phyloP scores from a whole-genome alignment of 2,888 invertebrate genomes.

The Dolichomitus sp. region DNA sequence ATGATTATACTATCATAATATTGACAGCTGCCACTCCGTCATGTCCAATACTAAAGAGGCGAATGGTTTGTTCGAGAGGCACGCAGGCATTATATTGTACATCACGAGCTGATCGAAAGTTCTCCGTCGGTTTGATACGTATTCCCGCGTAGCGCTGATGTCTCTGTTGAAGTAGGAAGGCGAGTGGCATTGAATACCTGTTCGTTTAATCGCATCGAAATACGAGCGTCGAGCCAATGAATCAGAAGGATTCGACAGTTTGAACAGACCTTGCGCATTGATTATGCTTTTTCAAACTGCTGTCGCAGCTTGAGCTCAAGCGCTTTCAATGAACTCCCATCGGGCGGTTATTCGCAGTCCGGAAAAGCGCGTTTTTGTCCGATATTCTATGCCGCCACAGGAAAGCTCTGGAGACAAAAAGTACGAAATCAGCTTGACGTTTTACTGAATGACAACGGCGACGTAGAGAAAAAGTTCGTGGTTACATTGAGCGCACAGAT shows the following conservation, averaged over 20 bases:
- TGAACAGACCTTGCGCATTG: constrained; percentile 54
- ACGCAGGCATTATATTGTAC: constrained; percentile 38
- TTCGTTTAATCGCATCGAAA: constrained; percentile 54
- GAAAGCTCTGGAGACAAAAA: constrained; percentile 42
- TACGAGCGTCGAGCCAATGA: constrained; percentile 35
- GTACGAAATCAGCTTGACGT: constrained; percentile 37
- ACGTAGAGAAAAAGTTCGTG: constrained; percentile 30
- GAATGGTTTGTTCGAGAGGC: constrained; percentile 41
- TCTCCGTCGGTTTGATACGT: constrained; percentile 26
- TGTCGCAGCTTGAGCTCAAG: constrained; percentile 38
- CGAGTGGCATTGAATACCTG: constrained; percentile 49
- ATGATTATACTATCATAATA: constrained; percentile 24
- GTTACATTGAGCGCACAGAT: constrained; percentile 28
- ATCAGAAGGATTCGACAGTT: constrained; percentile 57
- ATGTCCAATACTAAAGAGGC: constrained; percentile 34
- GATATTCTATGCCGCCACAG: constrained; percentile 40
- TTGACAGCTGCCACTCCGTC: constrained; percentile 46
- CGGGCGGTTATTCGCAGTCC: constrained; percentile 38
- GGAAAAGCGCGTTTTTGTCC: constrained; percentile 52
- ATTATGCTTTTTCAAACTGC: constrained; percentile 44
- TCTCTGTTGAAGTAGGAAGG: constrained; percentile 27
- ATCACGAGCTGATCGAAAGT: constrained; percentile 47
- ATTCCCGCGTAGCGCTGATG: constrained; percentile 19
- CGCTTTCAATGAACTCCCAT: constrained; percentile 52
- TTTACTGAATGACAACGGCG: constrained; percentile 47